These are phyloP conservation scores for Papilio aristodemus DNA, from an alignment of 1,140 invertebrate species.

Conservation along the genomic window DNA sequence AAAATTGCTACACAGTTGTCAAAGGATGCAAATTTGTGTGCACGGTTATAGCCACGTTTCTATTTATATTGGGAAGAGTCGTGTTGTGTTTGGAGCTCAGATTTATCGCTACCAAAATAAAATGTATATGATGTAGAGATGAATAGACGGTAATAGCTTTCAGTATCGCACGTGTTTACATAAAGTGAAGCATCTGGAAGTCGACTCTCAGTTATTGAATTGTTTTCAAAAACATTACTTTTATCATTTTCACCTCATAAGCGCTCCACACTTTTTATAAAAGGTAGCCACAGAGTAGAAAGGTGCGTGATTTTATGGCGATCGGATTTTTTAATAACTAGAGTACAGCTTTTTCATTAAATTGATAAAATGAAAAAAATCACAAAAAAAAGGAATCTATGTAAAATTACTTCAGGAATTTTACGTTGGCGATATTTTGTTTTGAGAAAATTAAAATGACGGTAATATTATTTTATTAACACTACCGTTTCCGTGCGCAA, in stretches of 20 bases:
- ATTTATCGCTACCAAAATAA: conserved; percentile 4
- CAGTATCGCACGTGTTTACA: background rate
- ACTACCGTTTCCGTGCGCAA: conserved; percentile 24
- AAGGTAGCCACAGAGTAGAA: too few species aligned
- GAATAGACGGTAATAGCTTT: background rate
- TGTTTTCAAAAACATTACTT: too few species aligned
- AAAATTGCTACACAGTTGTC: conserved; percentile 37
- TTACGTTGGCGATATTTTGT: too few species aligned
- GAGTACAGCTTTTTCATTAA: too few species aligned
- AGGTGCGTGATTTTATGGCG: too few species aligned
- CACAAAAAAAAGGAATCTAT: too few species aligned
- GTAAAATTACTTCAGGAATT: too few species aligned
- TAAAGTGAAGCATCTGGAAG: background rate
- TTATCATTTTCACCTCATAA: too few species aligned
- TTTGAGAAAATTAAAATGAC: conserved; percentile 24
- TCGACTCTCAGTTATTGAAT: background rate
- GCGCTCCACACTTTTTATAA: background rate
- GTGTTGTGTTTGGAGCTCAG: conserved; percentile 7
- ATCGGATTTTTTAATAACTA: too few species aligned
- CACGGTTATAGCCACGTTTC: background rate
- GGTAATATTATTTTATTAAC: background rate
- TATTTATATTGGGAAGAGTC: conserved; percentile 18
- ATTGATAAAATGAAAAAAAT: too few species aligned
- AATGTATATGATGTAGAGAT: conserved; percentile 12
- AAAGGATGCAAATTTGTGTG: conserved; percentile 37